Percentiles rank a stretch among this genome's conserved stretches.
Evolutionary conservation across 2,113 vertebrate genomes (phyloP).

Genomic region (Globicephala melas): DNA sequence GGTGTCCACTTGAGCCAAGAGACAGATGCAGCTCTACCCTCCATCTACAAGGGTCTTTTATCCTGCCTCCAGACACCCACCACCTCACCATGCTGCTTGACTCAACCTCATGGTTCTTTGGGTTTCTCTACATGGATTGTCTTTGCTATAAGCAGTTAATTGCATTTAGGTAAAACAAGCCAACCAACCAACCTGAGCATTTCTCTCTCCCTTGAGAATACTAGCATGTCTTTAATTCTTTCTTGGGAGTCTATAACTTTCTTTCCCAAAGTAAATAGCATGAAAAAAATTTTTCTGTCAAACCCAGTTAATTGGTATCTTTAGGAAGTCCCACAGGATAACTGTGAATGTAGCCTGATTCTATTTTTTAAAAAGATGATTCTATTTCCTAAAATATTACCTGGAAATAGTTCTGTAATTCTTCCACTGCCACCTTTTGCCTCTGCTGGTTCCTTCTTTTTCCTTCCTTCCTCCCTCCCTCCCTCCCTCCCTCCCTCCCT

Average conservation of each 20-base stretch:
- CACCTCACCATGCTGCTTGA: neutral
- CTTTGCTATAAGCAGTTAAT: neutral
- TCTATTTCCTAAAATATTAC: neutral
- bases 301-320: neutral
- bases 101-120: neutral
- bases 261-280: neutral
- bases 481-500: neutral
- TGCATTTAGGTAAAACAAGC: neutral
- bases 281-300: neutral
- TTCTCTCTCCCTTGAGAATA: neutral
- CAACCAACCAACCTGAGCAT: neutral
- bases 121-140: neutral
- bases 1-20: neutral
- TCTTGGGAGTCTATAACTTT: constrained; percentile 8
- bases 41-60: neutral
- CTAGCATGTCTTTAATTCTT: neutral
- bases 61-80: neutral
- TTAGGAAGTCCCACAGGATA: neutral
- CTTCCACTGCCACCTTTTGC: neutral
- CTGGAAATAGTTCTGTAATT: neutral
- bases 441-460: neutral
- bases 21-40: neutral
- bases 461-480: neutral
- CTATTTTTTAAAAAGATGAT: neutral
- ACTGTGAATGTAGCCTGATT: neutral